phyloP scores from a whole-genome alignment of 2,888 invertebrate genomes.

The Lingula anatina region DNA sequence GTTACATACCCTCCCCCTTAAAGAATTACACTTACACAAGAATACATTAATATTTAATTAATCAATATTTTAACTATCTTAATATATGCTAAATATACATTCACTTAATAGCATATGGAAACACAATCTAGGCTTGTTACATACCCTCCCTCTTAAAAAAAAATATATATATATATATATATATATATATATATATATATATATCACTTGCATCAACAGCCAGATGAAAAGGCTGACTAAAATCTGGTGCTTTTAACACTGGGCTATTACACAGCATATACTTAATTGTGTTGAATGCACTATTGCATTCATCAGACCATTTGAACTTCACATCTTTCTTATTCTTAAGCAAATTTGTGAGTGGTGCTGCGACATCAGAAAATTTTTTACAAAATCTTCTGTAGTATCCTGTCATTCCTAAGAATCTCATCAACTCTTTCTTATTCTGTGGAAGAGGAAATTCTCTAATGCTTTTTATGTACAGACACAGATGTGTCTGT shows the following conservation, averaged over 20 bases:
- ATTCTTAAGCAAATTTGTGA: constrained; percentile 3
- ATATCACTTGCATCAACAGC: constrained; percentile 1
- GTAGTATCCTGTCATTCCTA: constrained; percentile 5
- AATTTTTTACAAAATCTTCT: constrained; percentile 3
- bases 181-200: no score
- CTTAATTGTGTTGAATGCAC: constrained; percentile 2
- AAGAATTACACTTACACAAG: no score
- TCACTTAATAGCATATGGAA: no score
- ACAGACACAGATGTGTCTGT: no score
- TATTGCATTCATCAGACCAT: constrained; percentile 1
- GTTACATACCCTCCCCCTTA: no score
- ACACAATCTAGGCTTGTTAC: no score
- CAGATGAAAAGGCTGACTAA: background rate
- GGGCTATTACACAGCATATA: background rate
- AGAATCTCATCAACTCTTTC: constrained; percentile 1
- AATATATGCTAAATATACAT: no score
- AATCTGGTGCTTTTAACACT: constrained; percentile 3
- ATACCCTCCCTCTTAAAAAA: no score
- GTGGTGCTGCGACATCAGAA: background rate
- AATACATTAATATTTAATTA: no score
- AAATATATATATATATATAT: no score
- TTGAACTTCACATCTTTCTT: no score
- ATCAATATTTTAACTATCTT: no score
- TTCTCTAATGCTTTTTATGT: background rate
- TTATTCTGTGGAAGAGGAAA: background rate